phyloP scores from a whole-genome alignment of 2,888 invertebrate species.

The Eilema depressum region DNA sequence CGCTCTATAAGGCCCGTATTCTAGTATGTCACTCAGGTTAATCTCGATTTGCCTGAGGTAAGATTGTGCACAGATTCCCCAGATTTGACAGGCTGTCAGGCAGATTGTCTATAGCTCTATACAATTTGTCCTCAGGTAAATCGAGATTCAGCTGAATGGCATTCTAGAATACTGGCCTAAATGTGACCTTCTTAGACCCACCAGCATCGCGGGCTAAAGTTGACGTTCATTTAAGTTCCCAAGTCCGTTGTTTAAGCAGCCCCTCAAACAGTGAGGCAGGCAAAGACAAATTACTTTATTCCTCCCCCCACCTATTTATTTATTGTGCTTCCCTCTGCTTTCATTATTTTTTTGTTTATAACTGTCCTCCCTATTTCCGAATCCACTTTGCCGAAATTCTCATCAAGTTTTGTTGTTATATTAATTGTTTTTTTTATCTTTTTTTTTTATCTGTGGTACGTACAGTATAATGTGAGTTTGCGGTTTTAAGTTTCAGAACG shows the following conservation, averaged over 20 bases:
- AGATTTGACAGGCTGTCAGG: no score
- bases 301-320: conserved; percentile 71
- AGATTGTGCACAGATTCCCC: no score
- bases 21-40: no score
- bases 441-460: conserved; percentile 13
- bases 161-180: no score
- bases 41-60: no score
- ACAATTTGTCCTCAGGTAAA: no score
- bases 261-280: conserved; percentile 52
- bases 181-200: not conserved
- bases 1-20: no score
- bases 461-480: conserved; percentile 16
- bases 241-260: conserved; percentile 46
- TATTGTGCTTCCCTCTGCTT: conserved; percentile 64
- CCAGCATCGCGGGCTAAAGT: not conserved
- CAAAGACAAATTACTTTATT: conserved; percentile 77
- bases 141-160: no score
- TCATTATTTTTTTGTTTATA: conserved; percentile 67
- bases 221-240: not conserved
- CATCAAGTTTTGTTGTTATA: conserved; percentile 34
- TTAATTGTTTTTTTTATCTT: conserved; percentile 47
- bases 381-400: conserved; percentile 43
- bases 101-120: no score
- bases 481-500: not conserved
- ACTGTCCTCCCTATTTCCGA: conserved; percentile 63